Evolutionary conservation across 2,113 vertebrate species (phyloP), one percentile per base, ranked within the genome.

Genomic region (Vulpes lagopus): DNA sequence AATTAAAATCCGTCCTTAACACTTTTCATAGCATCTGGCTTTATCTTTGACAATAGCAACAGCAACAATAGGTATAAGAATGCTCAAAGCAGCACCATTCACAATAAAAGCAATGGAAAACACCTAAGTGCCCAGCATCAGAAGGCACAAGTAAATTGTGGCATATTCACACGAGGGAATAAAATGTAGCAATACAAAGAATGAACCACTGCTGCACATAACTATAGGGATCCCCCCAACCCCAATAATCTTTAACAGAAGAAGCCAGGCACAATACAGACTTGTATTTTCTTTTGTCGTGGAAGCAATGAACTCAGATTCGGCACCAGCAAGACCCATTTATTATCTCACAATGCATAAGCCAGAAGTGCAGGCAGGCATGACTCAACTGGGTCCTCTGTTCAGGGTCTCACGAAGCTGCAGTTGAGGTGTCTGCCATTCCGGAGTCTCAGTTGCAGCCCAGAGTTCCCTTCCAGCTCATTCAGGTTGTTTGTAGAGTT

Each of bases 1-100:
- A 65, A 69, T 92, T 95, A 84, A 95, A 84, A 67, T 60, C 25
- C 38, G 11, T 80, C 57, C 60, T 53, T 95, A 80, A 25, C 6
- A 67, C 59, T 91, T n/a, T 85, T 80, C 85, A 49, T 30, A 55
- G 25, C 32, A 74, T 62, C 53, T 53, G 57, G 59, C 87, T 91
- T 94, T 82, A 82, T 87, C 20, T 87, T 94, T 83, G 81, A 74
- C 38, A 69, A 25, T 20, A 53, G 5, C 19, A 79, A 73, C 16
- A 91, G 59, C 91, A 91, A 60, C 5, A 8, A 30, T 43, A 16
- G 11, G 11, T 32, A 32, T 20, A 84, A 74, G 67, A 9, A n/a
- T 69, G 78, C 78, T 92, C 11, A 30, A 55, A 92, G 67, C 76
- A 71, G 69, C 60, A 25, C 62, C 32, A 53, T 32, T 91, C 60